Evolutionary conservation across 2,113 vertebrate genomes (phyloP).

Genomic region (Etheostoma spectabile): DNA sequence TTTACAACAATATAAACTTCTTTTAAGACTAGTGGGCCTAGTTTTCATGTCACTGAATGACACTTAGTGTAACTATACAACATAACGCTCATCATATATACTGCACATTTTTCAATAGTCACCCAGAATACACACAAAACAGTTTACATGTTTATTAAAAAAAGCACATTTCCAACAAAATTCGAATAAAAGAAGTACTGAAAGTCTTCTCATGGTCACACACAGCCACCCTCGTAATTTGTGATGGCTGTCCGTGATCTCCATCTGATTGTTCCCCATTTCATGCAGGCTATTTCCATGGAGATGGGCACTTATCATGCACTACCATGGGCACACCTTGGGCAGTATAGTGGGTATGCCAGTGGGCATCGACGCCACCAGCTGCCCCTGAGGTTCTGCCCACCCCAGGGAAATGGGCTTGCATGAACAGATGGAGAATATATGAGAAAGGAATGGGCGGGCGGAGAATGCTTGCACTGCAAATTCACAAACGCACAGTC

Average conservation of each 20-base stretch:
- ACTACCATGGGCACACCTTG: constrained; percentile 41
- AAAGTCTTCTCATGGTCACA: neutral
- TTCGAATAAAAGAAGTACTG: neutral
- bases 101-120: neutral
- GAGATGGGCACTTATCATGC: constrained; percentile 42
- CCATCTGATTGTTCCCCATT: neutral
- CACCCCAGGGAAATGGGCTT: constrained; percentile 50
- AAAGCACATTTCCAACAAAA: neutral
- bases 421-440: constrained; percentile 60
- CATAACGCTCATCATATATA: neutral
- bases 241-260: neutral
- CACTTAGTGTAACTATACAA: neutral
- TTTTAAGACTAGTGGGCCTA: neutral
- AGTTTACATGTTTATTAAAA: neutral
- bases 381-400: constrained; percentile 57
- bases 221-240: constrained; percentile 1
- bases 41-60: neutral
- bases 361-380: constrained; percentile 39
- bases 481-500: constrained; percentile 46
- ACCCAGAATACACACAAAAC: neutral
- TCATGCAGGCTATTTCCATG: constrained; percentile 3
- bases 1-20: neutral
- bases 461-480: constrained; percentile 56
- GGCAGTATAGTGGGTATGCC: constrained; percentile 54
- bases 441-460: constrained; percentile 38